Base-by-base conservation (phyloP, 2,797 vertebrate genomes). In the Rhinella marina region DNA sequence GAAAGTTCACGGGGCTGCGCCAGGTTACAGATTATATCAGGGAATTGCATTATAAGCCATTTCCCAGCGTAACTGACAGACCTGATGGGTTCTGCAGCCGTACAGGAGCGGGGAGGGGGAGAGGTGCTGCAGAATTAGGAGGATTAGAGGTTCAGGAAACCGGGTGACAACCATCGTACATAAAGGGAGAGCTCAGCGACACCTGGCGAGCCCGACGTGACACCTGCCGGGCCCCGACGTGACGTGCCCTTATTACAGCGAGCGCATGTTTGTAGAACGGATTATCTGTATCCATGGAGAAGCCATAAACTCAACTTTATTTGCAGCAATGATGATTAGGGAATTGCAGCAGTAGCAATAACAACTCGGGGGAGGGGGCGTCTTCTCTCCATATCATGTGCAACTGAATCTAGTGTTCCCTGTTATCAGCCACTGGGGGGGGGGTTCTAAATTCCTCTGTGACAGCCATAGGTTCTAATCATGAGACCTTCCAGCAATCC, bases 1-100 rank as follows among this genome's bases (percentile, higher is more conserved):
- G 52, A 87, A 81, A 73, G 85, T 73, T 75, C 78, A 73, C 66
- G 11, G 14, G n/a, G 25, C 9, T 21, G 59, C 23, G 2, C 61
- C 61, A 11, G 21, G 8, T 23, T n/a, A 10, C 61, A n/a, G 7
- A n/a, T 3, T n/a, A 25, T 66, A 25, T 25, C 12, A 12, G n/a
- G n/a, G 62, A 25, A 25, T 14, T 12, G 62, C n/a, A 66, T 25
- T 27, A 11, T 66, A 25, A 66, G n/a, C 66, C 7, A 70, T 70
- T 29, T 7, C 27, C 27, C 66, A 29, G 6, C 17, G 29, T 5
- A 29, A 29, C 27, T 14, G 19, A 25, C 25, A 68, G 16, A 21
- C 4, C 12, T 29, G 3, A 23, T 27, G 2, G 21, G n/a, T 27
- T 25, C 16, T 66, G n/a, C 11, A 27, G 62, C 66, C 29, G 29